phyloP scores from a whole-genome alignment of 2,113 vertebrate genomes.

The Miniopterus natalensis region DNA sequence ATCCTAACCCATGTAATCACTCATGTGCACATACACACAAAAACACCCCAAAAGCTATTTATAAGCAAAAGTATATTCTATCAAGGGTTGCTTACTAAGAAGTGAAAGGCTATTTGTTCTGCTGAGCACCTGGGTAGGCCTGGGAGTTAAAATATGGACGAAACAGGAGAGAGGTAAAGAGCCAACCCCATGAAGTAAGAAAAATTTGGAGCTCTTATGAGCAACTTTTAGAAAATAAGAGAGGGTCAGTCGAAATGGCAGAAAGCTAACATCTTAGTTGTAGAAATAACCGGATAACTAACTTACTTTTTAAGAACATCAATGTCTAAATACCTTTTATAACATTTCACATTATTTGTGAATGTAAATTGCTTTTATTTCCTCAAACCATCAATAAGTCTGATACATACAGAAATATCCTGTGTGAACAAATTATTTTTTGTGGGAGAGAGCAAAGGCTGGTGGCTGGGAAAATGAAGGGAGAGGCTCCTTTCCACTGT shows the following conservation, averaged over 20 bases:
- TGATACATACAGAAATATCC: neutral
- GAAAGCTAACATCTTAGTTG: neutral
- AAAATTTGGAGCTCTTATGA: neutral
- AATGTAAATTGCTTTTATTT: neutral
- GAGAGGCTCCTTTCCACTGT: neutral
- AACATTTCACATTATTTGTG: neutral
- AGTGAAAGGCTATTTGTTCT: neutral
- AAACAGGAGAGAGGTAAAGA: neutral
- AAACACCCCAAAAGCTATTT: neutral
- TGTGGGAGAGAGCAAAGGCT: accelerated
- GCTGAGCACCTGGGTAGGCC: neutral
- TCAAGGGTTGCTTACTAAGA: neutral
- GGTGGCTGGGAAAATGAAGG: neutral
- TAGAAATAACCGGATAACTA: neutral
- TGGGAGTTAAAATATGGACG: neutral
- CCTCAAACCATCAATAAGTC: neutral
- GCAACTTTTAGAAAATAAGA: neutral
- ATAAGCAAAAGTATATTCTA: neutral
- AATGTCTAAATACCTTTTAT: neutral
- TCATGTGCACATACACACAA: neutral
- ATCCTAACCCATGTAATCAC: neutral
- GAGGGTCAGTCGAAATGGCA: neutral
- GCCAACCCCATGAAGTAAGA: neutral
- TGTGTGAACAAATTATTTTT: neutral
- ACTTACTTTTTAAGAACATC: neutral